phyloP scores from a whole-genome alignment of 2,888 invertebrate species.

The Drosophila borealis region DNA sequence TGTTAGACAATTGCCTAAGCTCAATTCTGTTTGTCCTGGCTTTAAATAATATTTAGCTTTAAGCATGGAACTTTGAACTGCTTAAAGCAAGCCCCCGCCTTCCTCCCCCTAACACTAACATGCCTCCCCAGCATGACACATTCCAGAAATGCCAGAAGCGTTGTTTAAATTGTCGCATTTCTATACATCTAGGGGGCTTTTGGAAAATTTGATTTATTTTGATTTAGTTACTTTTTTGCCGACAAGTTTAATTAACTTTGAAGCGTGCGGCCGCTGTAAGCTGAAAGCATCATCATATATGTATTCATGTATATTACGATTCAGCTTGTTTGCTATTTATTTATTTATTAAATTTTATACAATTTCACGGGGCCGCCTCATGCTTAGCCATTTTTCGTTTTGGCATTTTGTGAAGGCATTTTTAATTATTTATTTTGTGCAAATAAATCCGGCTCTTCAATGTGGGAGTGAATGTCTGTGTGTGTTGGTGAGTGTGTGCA shows the following conservation, averaged over 20 bases:
- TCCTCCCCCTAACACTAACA: not conserved
- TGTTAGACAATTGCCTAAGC: slow-evolving; percentile 11
- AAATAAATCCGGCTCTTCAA: slow-evolving; percentile 46
- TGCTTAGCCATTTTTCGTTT: slow-evolving; percentile 33
- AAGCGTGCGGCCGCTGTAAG: not conserved
- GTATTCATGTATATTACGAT: slow-evolving; percentile 22
- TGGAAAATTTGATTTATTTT: slow-evolving; percentile 48
- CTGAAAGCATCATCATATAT: slow-evolving; percentile 5
- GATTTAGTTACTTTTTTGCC: slow-evolving; percentile 38
- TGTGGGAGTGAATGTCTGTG: not conserved
- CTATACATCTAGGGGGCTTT: slow-evolving; percentile 11
- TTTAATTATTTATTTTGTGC: slow-evolving; percentile 59
- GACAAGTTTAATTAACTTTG: slow-evolving; percentile 53
- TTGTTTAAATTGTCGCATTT: slow-evolving; percentile 35
- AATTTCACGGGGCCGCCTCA: slow-evolving; percentile 30
- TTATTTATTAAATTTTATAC: slow-evolving; percentile 61
- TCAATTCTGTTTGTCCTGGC: slow-evolving; percentile 6
- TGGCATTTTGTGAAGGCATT: slow-evolving; percentile 61
- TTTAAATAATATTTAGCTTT: slow-evolving; percentile 23
- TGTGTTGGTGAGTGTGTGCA: slow-evolving; percentile 12
- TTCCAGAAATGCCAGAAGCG: slow-evolving; percentile 16
- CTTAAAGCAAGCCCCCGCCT: not conserved
- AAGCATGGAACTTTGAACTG: slow-evolving; percentile 28
- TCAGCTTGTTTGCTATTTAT: slow-evolving; percentile 53
- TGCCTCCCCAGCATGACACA: not conserved